phyloP scores from a whole-genome alignment of 2,113 vertebrate species.

The Bos javanicus region DNA sequence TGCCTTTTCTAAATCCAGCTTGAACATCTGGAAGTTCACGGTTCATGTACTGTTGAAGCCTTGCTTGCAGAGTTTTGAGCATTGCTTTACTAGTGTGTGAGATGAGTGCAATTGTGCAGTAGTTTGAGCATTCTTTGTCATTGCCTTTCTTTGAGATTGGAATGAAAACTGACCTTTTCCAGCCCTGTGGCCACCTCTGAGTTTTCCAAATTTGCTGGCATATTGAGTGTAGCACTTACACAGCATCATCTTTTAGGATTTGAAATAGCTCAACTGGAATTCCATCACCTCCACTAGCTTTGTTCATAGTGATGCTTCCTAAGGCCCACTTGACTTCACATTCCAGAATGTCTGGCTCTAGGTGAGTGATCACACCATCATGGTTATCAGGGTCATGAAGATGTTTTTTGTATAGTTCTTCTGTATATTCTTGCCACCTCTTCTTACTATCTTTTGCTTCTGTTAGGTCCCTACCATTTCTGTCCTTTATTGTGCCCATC shows the following conservation, averaged over 20 bases:
- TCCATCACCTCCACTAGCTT: not conserved
- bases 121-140: not conserved
- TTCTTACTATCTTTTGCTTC: not conserved
- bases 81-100: not conserved
- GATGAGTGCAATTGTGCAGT: not conserved
- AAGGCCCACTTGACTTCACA: not conserved
- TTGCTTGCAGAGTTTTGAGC: not conserved
- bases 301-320: not conserved
- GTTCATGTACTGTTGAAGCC: not conserved
- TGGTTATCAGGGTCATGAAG: not conserved
- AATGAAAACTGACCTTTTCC: not conserved
- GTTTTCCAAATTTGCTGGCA: not conserved
- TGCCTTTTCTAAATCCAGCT: not conserved
- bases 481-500: not conserved
- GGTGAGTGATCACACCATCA: not conserved
- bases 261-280: not conserved
- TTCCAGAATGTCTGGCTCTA: not conserved
- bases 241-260: not conserved
- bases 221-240: not conserved
- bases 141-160: not conserved
- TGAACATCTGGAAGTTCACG: not conserved
- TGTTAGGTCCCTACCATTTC: not conserved
- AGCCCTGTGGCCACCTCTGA: not conserved
- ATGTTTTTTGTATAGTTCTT: not conserved
- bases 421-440: not conserved